Evolutionary conservation across 1,140 invertebrate genomes (phyloP), one percentile per base, ranked within the genome.

Genomic region (Drosophila sturtevanti): DNA sequence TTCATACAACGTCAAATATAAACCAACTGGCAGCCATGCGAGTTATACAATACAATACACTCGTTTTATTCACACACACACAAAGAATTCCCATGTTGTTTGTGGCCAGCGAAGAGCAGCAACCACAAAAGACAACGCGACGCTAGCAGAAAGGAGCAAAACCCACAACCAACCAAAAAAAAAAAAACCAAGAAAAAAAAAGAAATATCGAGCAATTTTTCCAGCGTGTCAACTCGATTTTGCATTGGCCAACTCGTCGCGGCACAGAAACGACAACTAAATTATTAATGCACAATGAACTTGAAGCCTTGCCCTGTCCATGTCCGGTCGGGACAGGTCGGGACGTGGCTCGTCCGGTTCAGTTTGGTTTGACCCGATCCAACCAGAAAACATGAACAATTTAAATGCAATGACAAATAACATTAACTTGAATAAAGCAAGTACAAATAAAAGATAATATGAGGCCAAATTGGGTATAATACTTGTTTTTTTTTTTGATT

Each of bases 231-330:
- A 67, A 54, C 56, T 77, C 67, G 56, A 59, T 60, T 69, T 70
- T 62, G 74, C 60, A 69, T 63, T 63, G 54, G 41, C 58, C 58
- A 58, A 54, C 54, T 56, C 41, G 55, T 59, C 38, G 64, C 66
- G 44, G 69, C 59, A 70, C 31, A 72, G 70, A 73, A 81, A 72
- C 60, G 75, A 89, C 79, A 87, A 89, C 84, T 89, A 79, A 78
- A 87, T 87, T 87, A 87, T 87, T 87, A 79, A 87, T 87, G 82
- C 84, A 84, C 66, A 89, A 77, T 79, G 84, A 87, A 89, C 79
- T 87, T 87, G 84, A 84, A 89, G 72, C 61, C 63, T 63, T 54
- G 63, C 68, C 0, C 63, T 63, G 44, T 24, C 48, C 44, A 9
- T 21, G 16, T 48, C 41, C 41, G 41, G 41, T 48, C 27, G 27